Percentiles rank a stretch among this genome's conserved stretches.
Conservation (phyloP, 2,113 vertebrate species). For the Seriola aureovittata region DNA sequence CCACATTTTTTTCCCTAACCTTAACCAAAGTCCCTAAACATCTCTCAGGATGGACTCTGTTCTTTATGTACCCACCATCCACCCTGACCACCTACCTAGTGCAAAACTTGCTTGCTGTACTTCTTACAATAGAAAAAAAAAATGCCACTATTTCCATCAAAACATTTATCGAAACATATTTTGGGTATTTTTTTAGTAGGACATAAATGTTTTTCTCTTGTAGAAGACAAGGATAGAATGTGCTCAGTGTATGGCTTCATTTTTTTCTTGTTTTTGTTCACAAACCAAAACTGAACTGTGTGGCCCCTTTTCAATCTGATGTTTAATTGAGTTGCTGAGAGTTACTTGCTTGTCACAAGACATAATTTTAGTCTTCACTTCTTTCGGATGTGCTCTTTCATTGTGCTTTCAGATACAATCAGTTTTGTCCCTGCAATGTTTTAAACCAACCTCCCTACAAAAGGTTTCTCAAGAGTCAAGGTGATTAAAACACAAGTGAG, state of each 20-base stretch:
- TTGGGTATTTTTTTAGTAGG: neutral
- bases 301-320: neutral
- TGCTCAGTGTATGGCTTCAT: neutral
- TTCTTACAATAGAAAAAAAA: too few relatives aligned
- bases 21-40: too few relatives aligned
- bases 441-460: neutral
- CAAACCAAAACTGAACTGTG: neutral
- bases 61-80: too few relatives aligned
- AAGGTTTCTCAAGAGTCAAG: neutral
- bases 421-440: neutral
- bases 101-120: too few relatives aligned
- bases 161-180: neutral
- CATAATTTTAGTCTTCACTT: neutral
- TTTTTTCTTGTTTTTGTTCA: neutral
- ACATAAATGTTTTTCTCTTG: neutral
- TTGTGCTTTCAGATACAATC: neutral
- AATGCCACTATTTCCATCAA: too few relatives aligned
- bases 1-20: too few relatives aligned
- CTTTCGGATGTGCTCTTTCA: neutral
- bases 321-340: constrained; percentile 1
- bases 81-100: too few relatives aligned
- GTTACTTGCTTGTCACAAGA: neutral
- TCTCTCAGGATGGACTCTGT: too few relatives aligned
- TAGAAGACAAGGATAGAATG: neutral
- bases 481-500: neutral